These are phyloP conservation scores for Griposia aprilina DNA, from an alignment of 2,888 invertebrate species.

Conservation along the genomic window DNA sequence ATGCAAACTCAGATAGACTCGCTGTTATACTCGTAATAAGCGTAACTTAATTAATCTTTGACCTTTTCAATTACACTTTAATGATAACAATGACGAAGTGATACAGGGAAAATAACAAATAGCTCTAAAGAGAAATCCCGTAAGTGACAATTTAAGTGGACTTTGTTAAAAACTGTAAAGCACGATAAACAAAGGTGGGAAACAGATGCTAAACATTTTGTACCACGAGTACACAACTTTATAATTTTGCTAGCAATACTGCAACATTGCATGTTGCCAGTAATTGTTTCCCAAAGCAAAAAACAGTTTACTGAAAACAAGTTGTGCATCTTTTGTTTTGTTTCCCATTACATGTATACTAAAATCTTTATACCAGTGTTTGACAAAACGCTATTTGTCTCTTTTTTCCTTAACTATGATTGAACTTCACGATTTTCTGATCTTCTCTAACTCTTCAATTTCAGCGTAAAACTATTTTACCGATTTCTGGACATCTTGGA, in stretches of 20 bases:
- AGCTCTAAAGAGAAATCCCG: neutral
- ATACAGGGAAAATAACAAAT: neutral
- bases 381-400: neutral
- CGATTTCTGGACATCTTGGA: conserved; percentile 83
- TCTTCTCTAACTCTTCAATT: conserved; percentile 44
- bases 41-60: neutral
- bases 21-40: neutral
- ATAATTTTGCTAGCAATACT: neutral
- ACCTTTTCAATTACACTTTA: neutral
- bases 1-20: neutral
- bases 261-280: neutral
- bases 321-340: neutral
- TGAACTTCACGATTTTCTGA: neutral
- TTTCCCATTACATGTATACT: neutral
- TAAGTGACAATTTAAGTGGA: neutral
- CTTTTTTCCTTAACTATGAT: neutral
- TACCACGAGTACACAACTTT: neutral
- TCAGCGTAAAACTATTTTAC: conserved; percentile 80
- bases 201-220: neutral
- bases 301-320: neutral
- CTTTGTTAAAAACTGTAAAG: neutral
- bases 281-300: neutral
- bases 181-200: too few species aligned
- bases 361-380: neutral
- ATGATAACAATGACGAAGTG: too few species aligned